Percentiles rank a stretch among this genome's conserved stretches.
phyloP scores from a whole-genome alignment of 1,140 invertebrate species.

The Macrocentrus cingulum region DNA sequence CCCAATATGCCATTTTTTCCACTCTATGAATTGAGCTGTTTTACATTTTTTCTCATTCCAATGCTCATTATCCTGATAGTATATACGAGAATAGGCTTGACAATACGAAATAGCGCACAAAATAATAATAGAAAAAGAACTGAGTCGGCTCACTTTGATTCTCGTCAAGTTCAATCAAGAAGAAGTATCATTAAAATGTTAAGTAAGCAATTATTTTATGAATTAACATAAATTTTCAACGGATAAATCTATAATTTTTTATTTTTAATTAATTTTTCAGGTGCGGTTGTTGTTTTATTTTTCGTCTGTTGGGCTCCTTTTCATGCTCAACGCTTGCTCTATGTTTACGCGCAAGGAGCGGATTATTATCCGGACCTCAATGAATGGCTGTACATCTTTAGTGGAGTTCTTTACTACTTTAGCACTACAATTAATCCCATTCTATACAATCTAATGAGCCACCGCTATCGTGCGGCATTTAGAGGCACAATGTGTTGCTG shows the following conservation, averaged over 20 bases:
- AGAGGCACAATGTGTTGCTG: constrained; percentile 68
- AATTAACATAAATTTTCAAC: too few species aligned
- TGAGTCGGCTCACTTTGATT: constrained; percentile 69
- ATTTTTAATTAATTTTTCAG: constrained; percentile 58
- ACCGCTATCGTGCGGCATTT: constrained; percentile 80
- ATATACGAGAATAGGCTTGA: constrained; percentile 76
- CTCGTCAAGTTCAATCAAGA: constrained; percentile 67
- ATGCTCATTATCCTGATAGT: constrained; percentile 76
- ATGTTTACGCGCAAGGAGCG: constrained; percentile 67
- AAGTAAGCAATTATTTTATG: constrained; percentile 61
- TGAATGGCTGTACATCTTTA: constrained; percentile 77
- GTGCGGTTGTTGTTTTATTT: constrained; percentile 93
- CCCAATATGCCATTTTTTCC: constrained; percentile 55
- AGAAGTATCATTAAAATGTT: constrained; percentile 80
- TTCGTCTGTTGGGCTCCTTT: constrained; percentile 97
- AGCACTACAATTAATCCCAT: constrained; percentile 89
- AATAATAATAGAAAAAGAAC: constrained; percentile 47
- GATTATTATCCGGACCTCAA: constrained; percentile 69
- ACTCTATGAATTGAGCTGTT: constrained; percentile 77
- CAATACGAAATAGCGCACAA: constrained; percentile 65
- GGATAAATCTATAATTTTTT: too few species aligned
- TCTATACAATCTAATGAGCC: constrained; percentile 89
- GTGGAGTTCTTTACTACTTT: constrained; percentile 84
- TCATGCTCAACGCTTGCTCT: constrained; percentile 84
- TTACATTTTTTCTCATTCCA: constrained; percentile 83